These are phyloP conservation scores for Drosophila lutescens DNA, from an alignment of 2,888 invertebrate species.

Conservation along the genomic window DNA sequence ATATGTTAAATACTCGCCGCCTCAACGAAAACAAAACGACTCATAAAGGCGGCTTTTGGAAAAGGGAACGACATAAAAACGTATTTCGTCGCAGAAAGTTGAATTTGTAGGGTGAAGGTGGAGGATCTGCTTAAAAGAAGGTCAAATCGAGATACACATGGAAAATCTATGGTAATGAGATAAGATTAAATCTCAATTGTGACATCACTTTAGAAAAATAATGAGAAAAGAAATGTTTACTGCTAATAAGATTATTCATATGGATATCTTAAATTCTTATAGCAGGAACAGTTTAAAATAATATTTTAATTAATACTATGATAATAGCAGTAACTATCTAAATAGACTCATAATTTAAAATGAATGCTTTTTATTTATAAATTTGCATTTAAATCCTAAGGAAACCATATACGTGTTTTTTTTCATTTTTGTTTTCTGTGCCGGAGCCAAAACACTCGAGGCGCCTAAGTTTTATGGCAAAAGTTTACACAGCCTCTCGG, in stretches of 20 bases:
- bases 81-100: conserved; percentile 56
- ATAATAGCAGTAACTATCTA: no score
- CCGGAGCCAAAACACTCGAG: conserved; percentile 1
- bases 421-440: neutral
- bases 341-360: no score
- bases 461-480: conserved; percentile 2
- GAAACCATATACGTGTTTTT: neutral
- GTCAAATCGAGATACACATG: neutral
- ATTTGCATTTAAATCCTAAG: neutral
- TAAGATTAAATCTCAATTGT: neutral
- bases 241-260: no score
- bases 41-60: conserved; percentile 23
- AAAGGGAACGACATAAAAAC: conserved; percentile 34
- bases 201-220: neutral
- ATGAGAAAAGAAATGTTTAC: neutral
- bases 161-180: neutral
- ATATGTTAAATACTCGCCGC: conserved; percentile 55
- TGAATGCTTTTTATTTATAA: no score
- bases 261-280: no score
- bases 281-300: no score
- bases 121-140: neutral
- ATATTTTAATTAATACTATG: no score
- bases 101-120: conserved; percentile 6
- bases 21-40: conserved; percentile 38
- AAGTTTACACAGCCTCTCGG: conserved; percentile 20